Percentiles rank a stretch among this genome's conserved stretches.
Evolutionary conservation across 2,113 vertebrate species (phyloP).

Genomic region (Brienomyrus longianalis): DNA sequence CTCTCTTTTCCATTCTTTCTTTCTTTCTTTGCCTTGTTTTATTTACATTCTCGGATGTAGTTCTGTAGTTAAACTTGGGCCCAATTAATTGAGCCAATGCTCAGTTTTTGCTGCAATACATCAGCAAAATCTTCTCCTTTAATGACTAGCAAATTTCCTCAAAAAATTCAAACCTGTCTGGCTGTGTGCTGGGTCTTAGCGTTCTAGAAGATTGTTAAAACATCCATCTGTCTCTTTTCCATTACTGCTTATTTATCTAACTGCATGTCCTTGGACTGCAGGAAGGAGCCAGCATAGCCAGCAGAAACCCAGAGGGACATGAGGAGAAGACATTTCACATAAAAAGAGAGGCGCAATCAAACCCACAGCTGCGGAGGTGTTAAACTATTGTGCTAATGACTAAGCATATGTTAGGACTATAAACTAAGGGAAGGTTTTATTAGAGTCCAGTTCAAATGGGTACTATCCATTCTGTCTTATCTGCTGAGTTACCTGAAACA

Average conservation of each 20-base stretch:
- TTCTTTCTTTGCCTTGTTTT: too few relatives aligned
- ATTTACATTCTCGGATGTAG: too few relatives aligned
- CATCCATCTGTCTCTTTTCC: not conserved
- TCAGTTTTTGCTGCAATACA: not conserved
- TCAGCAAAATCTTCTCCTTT: not conserved
- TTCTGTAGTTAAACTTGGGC: not conserved
- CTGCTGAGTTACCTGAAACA: not conserved
- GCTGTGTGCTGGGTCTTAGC: not conserved
- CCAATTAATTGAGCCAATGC: not conserved
- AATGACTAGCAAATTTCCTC: not conserved
- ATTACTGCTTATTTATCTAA: not conserved
- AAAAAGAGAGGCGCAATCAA: not conserved
- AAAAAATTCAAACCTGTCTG: not conserved
- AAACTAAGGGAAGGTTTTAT: not conserved
- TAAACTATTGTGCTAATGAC: not conserved
- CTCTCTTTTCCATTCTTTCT: too few relatives aligned
- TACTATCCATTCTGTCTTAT: not conserved
- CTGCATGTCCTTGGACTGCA: not conserved
- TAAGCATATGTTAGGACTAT: not conserved
- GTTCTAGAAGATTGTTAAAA: not conserved
- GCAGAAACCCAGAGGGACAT: not conserved
- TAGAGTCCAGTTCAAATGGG: not conserved
- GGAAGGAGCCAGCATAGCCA: not conserved
- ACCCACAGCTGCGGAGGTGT: not conserved
- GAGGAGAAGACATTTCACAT: not conserved